phyloP scores from a whole-genome alignment of 2,888 invertebrate genomes.

The Plagiodera versicolora region DNA sequence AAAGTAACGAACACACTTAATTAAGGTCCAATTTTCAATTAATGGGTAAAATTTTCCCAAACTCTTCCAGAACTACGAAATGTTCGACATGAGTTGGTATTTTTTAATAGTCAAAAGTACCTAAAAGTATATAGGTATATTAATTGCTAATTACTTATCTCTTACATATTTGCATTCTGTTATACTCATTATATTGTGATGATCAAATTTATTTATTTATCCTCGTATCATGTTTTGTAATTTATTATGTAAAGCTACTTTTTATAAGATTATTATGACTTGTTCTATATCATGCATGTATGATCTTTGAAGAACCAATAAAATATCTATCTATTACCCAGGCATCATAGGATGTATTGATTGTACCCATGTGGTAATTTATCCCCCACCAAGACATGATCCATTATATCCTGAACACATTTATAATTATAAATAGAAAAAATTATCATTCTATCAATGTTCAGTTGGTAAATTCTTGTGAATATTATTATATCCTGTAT shows the following conservation, averaged over 20 bases:
- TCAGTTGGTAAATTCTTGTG: slow-evolving; percentile 3
- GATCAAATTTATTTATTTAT: too few relatives aligned
- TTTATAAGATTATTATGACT: too few relatives aligned
- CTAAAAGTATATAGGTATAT: too few relatives aligned
- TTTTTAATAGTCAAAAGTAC: too few relatives aligned
- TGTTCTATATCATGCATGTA: too few relatives aligned
- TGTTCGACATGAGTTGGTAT: slow-evolving; percentile 2
- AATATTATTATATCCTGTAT: slow-evolving; percentile 2
- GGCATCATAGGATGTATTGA: slow-evolving; percentile 5
- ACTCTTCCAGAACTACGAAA: slow-evolving; percentile 11
- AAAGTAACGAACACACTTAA: slow-evolving; percentile 17
- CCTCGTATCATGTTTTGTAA: too few relatives aligned
- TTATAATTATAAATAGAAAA: slow-evolving; percentile 8
- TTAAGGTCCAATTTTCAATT: slow-evolving; percentile 12
- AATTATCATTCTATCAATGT: slow-evolving; percentile 7
- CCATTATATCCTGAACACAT: slow-evolving; percentile 5
- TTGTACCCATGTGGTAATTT: slow-evolving; percentile 9
- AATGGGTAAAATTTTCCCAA: slow-evolving; percentile 14
- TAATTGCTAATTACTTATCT: too few relatives aligned
- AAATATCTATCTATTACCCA: background rate
- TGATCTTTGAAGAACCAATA: too few relatives aligned
- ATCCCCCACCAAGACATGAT: slow-evolving; percentile 13
- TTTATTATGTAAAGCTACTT: too few relatives aligned
- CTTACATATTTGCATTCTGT: background rate
- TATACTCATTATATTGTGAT: too few relatives aligned